These are phyloP conservation scores for Apamea crenata DNA, from an alignment of 2,888 invertebrate species.

Conservation along the genomic window DNA sequence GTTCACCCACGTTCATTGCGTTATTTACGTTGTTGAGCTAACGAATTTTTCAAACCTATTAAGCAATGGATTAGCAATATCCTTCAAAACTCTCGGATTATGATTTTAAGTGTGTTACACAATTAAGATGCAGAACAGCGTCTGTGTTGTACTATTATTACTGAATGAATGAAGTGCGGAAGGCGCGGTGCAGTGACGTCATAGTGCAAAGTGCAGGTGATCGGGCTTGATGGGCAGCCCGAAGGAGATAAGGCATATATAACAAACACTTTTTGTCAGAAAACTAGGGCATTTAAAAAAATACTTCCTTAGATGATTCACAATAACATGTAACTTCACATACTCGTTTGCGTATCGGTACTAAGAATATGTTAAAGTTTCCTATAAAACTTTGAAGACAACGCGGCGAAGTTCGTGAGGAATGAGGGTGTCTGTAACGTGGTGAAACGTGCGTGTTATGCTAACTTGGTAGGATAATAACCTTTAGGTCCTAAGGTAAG, in stretches of 20 bases:
- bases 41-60: not conserved
- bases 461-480: constrained; percentile 40
- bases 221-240: not conserved
- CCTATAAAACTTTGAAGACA: constrained; percentile 43
- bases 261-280: not conserved
- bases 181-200: too few species aligned
- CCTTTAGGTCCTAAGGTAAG: constrained; percentile 7
- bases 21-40: not conserved
- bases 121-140: too few species aligned
- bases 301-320: not conserved
- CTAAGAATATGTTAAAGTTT: constrained; percentile 27
- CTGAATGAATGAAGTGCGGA: too few species aligned
- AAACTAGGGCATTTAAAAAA: not conserved
- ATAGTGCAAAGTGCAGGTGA: not conserved
- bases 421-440: constrained; percentile 35
- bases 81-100: not conserved
- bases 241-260: too few species aligned
- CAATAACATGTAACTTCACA: not conserved
- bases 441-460: constrained; percentile 48
- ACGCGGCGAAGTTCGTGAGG: constrained; percentile 19
- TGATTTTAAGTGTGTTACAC: not conserved
- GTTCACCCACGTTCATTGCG: not conserved
- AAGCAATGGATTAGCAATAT: not conserved
- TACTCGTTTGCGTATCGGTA: not conserved
- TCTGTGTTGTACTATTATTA: too few species aligned